Percentiles rank a stretch among this genome's conserved stretches.
These are phyloP conservation scores for Papilio gigon DNA, from an alignment of 2,888 invertebrate genomes.

Conservation along the genomic window DNA sequence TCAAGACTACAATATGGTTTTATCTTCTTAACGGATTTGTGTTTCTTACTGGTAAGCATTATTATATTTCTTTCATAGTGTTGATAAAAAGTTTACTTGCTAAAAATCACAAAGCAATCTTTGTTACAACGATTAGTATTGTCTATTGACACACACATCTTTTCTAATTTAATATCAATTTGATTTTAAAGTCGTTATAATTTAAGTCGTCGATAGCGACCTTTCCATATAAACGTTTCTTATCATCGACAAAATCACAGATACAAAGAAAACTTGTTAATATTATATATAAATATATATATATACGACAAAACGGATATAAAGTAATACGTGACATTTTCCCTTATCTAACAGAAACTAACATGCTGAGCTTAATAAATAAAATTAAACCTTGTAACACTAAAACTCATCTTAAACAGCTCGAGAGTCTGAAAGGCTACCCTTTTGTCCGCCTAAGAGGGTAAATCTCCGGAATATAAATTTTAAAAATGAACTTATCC, in stretches of 20 bases:
- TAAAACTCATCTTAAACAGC: background rate
- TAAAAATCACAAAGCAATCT: background rate
- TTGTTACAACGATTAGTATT: background rate
- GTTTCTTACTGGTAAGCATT: slow-evolving; percentile 70
- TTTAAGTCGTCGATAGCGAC: no score
- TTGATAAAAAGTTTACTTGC: background rate
- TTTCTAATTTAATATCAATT: background rate
- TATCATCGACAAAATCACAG: no score
- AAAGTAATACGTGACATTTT: no score
- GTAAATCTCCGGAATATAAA: background rate
- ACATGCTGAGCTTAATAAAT: background rate
- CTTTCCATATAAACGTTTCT: no score
- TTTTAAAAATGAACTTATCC: slow-evolving; percentile 6
- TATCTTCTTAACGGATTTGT: slow-evolving; percentile 76
- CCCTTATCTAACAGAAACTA: background rate
- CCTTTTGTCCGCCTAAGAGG: slow-evolving; percentile 9
- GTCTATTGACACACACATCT: no score
- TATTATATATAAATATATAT: no score
- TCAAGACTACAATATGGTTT: slow-evolving; percentile 68
- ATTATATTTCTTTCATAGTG: background rate
- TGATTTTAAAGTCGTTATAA: no score
- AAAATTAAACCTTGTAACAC: background rate
- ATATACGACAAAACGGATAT: no score
- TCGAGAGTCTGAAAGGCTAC: slow-evolving; percentile 1
- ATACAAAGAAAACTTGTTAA: no score